phyloP scores from a whole-genome alignment of 2,113 vertebrate species.

The Pycnonotus jocosus region DNA sequence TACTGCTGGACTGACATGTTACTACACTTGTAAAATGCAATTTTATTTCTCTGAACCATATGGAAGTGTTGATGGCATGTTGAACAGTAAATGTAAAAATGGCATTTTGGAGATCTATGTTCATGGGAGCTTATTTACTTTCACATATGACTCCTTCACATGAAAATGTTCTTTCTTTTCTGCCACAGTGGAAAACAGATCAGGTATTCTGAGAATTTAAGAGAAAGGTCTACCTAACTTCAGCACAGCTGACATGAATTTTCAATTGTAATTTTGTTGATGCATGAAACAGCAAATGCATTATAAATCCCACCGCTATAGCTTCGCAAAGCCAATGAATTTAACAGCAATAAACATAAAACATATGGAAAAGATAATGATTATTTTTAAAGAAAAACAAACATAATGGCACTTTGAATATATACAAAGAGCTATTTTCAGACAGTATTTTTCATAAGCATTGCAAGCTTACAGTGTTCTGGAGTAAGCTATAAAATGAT shows the following conservation, averaged over 20 bases:
- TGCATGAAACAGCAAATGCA: background rate
- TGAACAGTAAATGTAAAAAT: background rate
- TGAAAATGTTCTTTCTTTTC: background rate
- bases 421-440: background rate
- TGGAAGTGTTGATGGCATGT: background rate
- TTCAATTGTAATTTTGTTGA: background rate
- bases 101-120: background rate
- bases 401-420: background rate
- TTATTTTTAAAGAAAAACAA: constrained; percentile 11
- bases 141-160: background rate
- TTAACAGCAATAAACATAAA: constrained; percentile 11
- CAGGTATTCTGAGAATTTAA: background rate
- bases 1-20: background rate
- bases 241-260: background rate
- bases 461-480: background rate
- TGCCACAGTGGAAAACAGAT: background rate
- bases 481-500: constrained; percentile 3
- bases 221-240: background rate
- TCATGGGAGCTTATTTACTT: background rate
- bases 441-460: background rate
- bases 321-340: background rate
- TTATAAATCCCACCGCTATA: background rate
- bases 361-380: background rate
- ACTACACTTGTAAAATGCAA: background rate
- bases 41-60: background rate